Conservation (phyloP, 2,888 invertebrate genomes). For the Brenthis hecate region DNA sequence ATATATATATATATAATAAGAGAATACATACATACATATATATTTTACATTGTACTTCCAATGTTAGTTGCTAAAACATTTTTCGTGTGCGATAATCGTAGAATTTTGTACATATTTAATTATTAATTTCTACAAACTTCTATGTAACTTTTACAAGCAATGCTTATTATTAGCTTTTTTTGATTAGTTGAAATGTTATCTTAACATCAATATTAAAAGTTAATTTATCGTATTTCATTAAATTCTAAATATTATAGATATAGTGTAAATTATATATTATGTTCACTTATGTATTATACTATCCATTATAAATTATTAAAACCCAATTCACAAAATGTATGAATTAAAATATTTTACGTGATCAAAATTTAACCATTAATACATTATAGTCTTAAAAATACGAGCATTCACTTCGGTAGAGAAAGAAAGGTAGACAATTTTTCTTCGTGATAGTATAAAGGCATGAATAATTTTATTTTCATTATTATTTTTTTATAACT, state of each 20-base stretch:
- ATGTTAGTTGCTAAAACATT: no score
- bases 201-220: not conserved
- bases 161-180: not conserved
- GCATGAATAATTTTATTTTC: not conserved
- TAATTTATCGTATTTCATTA: no score
- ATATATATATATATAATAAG: no score
- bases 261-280: no score
- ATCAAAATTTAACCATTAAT: not conserved
- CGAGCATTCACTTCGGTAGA: not conserved
- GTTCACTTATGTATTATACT: not conserved
- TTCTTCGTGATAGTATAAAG: not conserved
- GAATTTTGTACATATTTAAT: not conserved
- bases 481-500: conserved; percentile 23
- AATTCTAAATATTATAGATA: no score
- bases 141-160: not conserved
- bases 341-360: not conserved
- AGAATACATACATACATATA: no score
- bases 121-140: not conserved
- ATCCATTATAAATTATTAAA: not conserved
- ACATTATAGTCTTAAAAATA: not conserved
- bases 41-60: no score
- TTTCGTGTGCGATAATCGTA: no score
- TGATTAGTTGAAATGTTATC: not conserved
- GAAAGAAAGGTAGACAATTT: not conserved
- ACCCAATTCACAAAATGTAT: not conserved